Base-by-base conservation (phyloP, 2,888 invertebrate species). In the Agapostemon virescens region DNA sequence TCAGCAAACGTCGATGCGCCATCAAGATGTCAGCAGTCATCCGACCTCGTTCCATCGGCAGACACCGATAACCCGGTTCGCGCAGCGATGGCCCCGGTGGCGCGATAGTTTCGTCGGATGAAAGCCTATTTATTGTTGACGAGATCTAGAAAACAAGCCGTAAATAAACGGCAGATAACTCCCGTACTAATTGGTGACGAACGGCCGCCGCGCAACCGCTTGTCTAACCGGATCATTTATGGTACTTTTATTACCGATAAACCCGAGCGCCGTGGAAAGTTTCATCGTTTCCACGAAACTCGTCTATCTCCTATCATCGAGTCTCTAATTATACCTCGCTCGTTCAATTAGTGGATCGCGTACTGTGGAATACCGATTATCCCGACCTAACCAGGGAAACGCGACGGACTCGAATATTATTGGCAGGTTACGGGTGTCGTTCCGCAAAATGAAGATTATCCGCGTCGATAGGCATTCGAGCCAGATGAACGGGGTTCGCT, bases 1-100 rank as follows among this genome's bases (percentile, higher is more conserved):
- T 55, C 23, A 36, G 15, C 67, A 30, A 15, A 58, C 36, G 74
- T 61, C 11, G 55, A 55, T 30, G 61, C 52, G 73, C 9, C 40
- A 66, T 68, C 69, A 23, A 40, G 26, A 68, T 74, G 69, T 74
- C 55, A 68, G 79, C 20, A 52, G 63, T 70, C 72, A 77, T 75
- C 69, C 74, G 68, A 72, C 79, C 71, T 66, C 67, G 49, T 77
- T 79, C 74, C 69, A 30, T 58, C 68, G 67, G 61, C 52, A 52
- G 64, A 33, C 55, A 42, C 55, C 76, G 85, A 85, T 86, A 86
- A 85, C 79, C 79, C 79, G 68, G 76, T 74, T 70, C 40, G n/a
- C 66, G 58, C 42, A 26, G 30, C 38, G 77, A 76, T 81, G 74
- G 76, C 81, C 81, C 33, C 70, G 33, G 40, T 70, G 36, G 38